Conservation (phyloP, 2,113 vertebrate genomes). For the Halichoerus grypus region DNA sequence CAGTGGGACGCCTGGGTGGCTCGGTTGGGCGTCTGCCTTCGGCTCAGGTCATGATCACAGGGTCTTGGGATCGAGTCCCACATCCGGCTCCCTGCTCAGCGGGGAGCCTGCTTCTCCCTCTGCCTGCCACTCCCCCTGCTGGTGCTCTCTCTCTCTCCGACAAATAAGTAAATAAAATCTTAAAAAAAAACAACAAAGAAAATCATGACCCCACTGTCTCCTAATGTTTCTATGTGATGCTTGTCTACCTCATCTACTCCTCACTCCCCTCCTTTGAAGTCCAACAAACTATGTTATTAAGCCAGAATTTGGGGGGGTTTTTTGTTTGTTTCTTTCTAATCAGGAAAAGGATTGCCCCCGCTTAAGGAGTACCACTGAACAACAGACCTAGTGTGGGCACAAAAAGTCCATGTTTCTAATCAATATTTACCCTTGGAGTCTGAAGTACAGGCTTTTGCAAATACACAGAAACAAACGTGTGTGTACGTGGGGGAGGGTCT, state of each 20-base stretch:
- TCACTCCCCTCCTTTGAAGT: constrained; percentile 2
- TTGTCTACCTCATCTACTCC: not conserved
- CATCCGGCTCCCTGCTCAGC: fast-evolving
- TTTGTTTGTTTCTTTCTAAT: not conserved
- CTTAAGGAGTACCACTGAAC: constrained; percentile 5
- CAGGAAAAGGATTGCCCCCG: not conserved
- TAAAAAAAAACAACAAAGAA: not conserved
- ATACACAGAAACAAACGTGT: not conserved
- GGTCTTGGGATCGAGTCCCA: too few relatives aligned
- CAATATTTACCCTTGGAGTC: not conserved
- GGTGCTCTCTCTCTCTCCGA: too few relatives aligned
- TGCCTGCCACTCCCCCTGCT: too few relatives aligned
- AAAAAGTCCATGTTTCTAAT: not conserved
- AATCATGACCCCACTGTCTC: not conserved
- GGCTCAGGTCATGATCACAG: too few relatives aligned
- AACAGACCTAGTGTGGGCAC: not conserved
- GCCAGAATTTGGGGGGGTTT: not conserved
- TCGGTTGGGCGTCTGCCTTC: too few relatives aligned
- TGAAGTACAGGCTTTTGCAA: constrained; percentile 40
- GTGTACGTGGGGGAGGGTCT: not conserved
- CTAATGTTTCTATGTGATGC: not conserved
- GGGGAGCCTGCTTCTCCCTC: too few relatives aligned
- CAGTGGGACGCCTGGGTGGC: too few relatives aligned
- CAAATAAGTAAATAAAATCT: too few relatives aligned
- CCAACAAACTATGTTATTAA: not conserved